Evolutionary conservation across 2,888 invertebrate species (phyloP), one percentile per base, ranked within the genome.

Genomic region (Thera obeliscata): DNA sequence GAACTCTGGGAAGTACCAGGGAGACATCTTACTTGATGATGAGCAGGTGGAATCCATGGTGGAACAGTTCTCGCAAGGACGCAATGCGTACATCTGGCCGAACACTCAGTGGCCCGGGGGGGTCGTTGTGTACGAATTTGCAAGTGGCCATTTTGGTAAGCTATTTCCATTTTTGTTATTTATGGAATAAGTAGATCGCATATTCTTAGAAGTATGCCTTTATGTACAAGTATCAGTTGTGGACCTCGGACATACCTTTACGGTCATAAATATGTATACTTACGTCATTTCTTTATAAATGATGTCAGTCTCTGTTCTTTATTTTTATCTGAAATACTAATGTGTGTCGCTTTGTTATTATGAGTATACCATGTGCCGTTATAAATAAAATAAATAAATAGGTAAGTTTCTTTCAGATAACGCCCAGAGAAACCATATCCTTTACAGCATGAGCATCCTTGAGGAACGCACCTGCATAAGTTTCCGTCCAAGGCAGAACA

Each of bases 1-100:
- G 75, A 82, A 81, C 76, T 87, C 86, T 69, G 87, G 87, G 70
- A 86, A 84, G 71, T 86, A 72, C 79, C 78, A 88, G 73, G 88
- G 88, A 0, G 88, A 88, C 71, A 87, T 88, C 2, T 61, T 86
- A 5, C 79, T 88, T 56, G 81, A 83, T 41, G 84, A 86, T n/a
- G 78, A 79, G 56, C 74, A 81, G 63, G 76, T 85, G 2, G 78
- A 84, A 9, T 43, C 60, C 12, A 76, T 87, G 76, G 66, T 87
- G 1, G 62, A 77, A 54, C 78, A 82, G 65, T 87, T 77, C 64
- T 68, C 83, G 0, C 46, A 61, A 12, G 81, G 81, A 8, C 74
- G 82, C n/a, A 83, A 80, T 67, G 87, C 86, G 0, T 83, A 84
- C 74, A 78, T 76, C 67, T 78, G 78, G 78, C 80, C 82, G 0